Percentiles rank a stretch among this genome's conserved stretches.
Conservation (phyloP, 2,888 invertebrate species). For the Rosalia funebris region DNA sequence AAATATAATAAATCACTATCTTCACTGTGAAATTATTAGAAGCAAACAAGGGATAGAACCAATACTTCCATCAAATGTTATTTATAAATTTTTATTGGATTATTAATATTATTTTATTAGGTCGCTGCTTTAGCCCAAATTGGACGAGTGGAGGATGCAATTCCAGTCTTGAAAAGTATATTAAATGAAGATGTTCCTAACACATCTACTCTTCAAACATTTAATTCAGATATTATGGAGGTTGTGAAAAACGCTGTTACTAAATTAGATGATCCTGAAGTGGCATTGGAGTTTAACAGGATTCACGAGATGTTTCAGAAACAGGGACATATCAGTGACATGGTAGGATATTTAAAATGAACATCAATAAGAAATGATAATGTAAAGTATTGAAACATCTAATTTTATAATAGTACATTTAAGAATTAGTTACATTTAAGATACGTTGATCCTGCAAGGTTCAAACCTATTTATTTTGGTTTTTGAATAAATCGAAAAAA, state of each 20-base stretch:
- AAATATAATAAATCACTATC: no score
- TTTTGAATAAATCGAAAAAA: no score
- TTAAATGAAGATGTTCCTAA: conserved; percentile 68
- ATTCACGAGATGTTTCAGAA: conserved; percentile 68
- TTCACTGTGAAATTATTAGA: no score
- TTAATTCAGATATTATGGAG: conserved; percentile 72
- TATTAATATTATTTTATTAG: conserved; percentile 53
- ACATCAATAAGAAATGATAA: neutral
- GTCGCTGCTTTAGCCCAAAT: conserved; percentile 70
- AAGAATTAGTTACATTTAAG: neutral
- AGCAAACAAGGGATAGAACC: no score
- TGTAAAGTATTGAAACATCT: neutral
- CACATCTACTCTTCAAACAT: conserved; percentile 65
- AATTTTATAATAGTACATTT: no score
- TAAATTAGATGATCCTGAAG: conserved; percentile 66
- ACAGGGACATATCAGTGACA: conserved; percentile 64
- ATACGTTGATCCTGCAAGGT: neutral
- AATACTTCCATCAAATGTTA: no score
- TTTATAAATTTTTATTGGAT: no score
- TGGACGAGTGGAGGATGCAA: conserved; percentile 72
- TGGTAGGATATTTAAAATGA: conserved; percentile 41
- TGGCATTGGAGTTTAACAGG: conserved; percentile 68
- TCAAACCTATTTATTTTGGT: no score
- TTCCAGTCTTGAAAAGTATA: conserved; percentile 69
- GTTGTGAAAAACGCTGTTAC: conserved; percentile 65